phyloP scores from a whole-genome alignment of 2,888 invertebrate genomes.

The Agrochola lychnidis region DNA sequence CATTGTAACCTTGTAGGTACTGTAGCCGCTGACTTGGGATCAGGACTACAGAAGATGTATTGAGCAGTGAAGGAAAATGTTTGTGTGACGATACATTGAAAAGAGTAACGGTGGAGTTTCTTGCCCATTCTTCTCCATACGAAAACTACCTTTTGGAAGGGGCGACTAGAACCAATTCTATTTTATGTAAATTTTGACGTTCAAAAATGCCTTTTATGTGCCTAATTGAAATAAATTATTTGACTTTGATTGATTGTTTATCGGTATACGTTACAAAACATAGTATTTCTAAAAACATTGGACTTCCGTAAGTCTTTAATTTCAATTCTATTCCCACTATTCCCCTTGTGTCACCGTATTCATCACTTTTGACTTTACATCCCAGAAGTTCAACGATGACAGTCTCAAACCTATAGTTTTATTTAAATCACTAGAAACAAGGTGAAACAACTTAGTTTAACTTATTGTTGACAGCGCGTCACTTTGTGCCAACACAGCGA shows the following conservation, averaged over 20 bases:
- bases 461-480: slow-evolving; percentile 10
- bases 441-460: background rate
- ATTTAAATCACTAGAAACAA: background rate
- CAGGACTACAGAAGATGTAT: too few species aligned
- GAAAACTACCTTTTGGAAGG: too few species aligned
- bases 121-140: too few species aligned
- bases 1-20: background rate
- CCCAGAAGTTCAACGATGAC: background rate
- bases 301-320: background rate
- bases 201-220: too few species aligned
- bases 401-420: background rate
- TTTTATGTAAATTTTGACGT: too few species aligned
- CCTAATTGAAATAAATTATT: too few species aligned
- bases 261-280: background rate
- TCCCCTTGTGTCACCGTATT: background rate
- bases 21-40: background rate
- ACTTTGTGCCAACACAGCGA: background rate
- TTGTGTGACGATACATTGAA: background rate
- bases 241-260: too few species aligned
- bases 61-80: too few species aligned
- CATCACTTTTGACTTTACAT: background rate
- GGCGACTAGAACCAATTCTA: too few species aligned
- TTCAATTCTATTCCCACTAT: background rate
- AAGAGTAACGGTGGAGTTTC: too few species aligned
- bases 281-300: background rate